Conservation (phyloP, 2,113 vertebrate genomes). For the Anthoscopus minutus region DNA sequence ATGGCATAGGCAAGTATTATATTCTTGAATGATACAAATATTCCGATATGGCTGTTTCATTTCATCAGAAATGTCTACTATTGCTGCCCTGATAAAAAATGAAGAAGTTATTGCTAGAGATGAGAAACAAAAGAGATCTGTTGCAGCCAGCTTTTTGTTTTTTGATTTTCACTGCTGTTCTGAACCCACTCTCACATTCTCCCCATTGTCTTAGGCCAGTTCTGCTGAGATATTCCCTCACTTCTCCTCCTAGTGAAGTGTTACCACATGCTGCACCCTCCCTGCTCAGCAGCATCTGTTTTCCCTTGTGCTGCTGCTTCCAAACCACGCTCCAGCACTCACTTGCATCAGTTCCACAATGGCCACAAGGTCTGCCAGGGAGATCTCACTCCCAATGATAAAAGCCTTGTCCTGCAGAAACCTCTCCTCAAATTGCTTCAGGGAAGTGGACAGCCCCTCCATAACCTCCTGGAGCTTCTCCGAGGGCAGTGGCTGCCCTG, state of each 20-base stretch:
- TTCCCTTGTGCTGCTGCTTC: neutral
- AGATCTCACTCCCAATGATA: constrained; percentile 77
- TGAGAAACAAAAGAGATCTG: neutral
- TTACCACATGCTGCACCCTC: neutral
- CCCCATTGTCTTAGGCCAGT: neutral
- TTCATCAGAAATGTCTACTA: neutral
- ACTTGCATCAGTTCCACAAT: constrained; percentile 91
- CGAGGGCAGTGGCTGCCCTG: constrained; percentile 68
- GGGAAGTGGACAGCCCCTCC: constrained; percentile 71
- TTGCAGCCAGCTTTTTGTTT: neutral
- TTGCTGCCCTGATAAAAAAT: neutral
- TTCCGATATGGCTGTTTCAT: neutral
- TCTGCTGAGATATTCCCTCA: neutral
- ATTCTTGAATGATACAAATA: neutral
- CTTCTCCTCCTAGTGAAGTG: neutral
- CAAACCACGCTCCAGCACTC: neutral
- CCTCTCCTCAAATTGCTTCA: constrained; percentile 78
- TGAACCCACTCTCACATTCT: neutral
- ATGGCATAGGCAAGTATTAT: neutral
- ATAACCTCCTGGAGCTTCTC: constrained; percentile 76
- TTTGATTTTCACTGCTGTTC: neutral
- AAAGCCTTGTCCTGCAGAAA: constrained; percentile 85
- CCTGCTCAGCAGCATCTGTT: neutral
- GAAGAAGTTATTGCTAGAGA: neutral
- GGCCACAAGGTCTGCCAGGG: constrained; percentile 87